Evolutionary conservation across 2,797 vertebrate genomes (phyloP), one percentile per base, ranked within the genome.

Genomic region (Aulostomus chinensis): DNA sequence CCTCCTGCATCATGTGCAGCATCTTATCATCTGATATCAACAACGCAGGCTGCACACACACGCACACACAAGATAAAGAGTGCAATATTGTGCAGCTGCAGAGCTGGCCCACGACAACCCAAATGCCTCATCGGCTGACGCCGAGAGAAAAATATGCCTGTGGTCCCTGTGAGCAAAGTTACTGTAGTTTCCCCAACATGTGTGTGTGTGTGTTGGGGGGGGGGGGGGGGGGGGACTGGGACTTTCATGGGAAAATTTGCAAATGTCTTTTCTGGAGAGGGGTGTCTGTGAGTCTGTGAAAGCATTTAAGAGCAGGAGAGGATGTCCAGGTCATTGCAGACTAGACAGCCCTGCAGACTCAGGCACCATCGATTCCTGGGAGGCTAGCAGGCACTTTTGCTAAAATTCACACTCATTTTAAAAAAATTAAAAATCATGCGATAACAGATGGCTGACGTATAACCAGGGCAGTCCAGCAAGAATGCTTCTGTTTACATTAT

Each of bases 181-280:
- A 30, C 38, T 62, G 8, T 5, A 5, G n/a, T n/a, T 64, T 43
- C 34, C 42, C 38, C 24, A 45, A 62, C 62, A 30, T 2, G 18
- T 61, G 61, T 20, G 45, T 45, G 59, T 30, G 48, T 40, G 8
- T 41, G n/a, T n/a, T n/a, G n/a, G n/a, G n/a, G n/a, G n/a, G n/a
- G n/a, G n/a, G n/a, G n/a, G n/a, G n/a, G n/a, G n/a, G n/a, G n/a
- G n/a, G n/a, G n/a, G n/a, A n/a, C n/a, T 34, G 48, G 60, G 58
- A 46, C 29, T 36, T 58, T 37, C 28, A 9, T 4, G n/a, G 16
- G 41, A 39, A 33, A 41, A 54, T 21, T 32, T 45, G 33, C 48
- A 40, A 41, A 34, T 7, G 32, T 40, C 13, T 48, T 56, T n/a
- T n/a, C n/a, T n/a, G n/a, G n/a, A n/a, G n/a, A n/a, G n/a, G n/a